phyloP scores from a whole-genome alignment of 2,797 vertebrate genomes.

The Caiman crocodilus region DNA sequence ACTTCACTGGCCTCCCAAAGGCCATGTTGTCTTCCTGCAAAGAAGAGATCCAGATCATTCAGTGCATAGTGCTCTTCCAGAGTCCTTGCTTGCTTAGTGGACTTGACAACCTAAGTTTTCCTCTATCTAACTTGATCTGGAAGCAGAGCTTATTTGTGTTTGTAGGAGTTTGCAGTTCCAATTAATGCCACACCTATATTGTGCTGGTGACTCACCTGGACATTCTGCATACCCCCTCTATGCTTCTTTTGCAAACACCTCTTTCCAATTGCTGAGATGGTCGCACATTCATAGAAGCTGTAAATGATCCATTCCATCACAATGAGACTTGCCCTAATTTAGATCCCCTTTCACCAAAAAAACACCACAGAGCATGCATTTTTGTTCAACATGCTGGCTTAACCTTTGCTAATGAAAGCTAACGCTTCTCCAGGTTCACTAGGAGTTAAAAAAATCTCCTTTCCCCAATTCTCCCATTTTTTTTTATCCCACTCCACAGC shows the following conservation, averaged over 20 bases:
- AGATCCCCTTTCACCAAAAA: neutral
- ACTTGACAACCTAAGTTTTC: neutral
- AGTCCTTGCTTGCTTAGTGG: rapidly evolving
- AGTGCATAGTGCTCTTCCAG: neutral
- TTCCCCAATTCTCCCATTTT: neutral
- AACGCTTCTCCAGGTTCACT: neutral
- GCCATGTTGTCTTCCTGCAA: conserved; percentile 98
- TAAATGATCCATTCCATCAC: neutral
- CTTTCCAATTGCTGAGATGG: neutral
- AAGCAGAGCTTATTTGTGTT: neutral
- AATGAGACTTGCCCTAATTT: neutral
- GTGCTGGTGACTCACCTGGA: rapidly evolving
- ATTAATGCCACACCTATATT: rapidly evolving
- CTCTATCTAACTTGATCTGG: neutral
- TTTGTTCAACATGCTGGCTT: neutral
- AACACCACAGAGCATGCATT: too few species aligned
- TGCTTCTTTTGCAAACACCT: too few species aligned
- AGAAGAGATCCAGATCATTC: neutral
- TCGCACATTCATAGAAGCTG: neutral
- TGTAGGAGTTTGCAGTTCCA: neutral
- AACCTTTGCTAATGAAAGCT: neutral
- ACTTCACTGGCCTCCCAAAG: conserved; percentile 97
- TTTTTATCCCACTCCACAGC: rapidly evolving
- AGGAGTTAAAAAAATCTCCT: neutral
- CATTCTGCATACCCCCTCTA: rapidly evolving